Evolutionary conservation across 1,140 invertebrate genomes (phyloP), one percentile per base, ranked within the genome.

Genomic region (Drosophila mauritiana): DNA sequence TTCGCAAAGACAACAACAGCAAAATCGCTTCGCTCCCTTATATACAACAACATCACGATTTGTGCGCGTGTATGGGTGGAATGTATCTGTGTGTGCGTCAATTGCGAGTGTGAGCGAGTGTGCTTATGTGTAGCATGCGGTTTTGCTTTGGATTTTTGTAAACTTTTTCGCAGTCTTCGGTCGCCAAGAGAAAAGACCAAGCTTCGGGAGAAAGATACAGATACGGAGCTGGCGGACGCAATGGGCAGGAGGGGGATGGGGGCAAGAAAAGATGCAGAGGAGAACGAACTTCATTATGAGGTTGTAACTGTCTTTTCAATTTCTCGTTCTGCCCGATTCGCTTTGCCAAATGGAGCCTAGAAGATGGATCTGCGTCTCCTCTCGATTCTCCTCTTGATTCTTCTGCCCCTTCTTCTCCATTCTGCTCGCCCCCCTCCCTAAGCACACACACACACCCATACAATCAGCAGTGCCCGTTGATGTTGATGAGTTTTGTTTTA

Each of bases 221-320:
- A 67, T 34, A 31, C 31, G 31, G 8, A 64, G 63, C 25, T 40
- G 43, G 10, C 17, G 67, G 37, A 39, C 12, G 34, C 20, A 40
- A 12, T 11, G 25, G 17, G 25, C 11, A 48, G 6, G 4, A 25
- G 15, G 13, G 20, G 11, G 36, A 25, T 11, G 4, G 17, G 37
- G 22, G 45, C 8, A 20, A 53, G 37, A 42, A 7, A 20, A 11
- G 17, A 20, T 39, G 1, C 37, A 20, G 42, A 45, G 73, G 42
- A 17, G 49, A 37, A 40, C 40, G 12, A 72, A 43, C 84, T 72
- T 88, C 84, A 88, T 90, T 68, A 84, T 89, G 85, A 89, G 63
- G 80, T 84, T 88, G 80, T 88, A 88, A 88, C 84, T 89, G 84
- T 88, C 85, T 90, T 80, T 89, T 88, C 84, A 89, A 88, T 88